Percentiles rank a stretch among this genome's conserved stretches.
Conservation (phyloP, 2,888 invertebrate species). For the Papilio protenor region DNA sequence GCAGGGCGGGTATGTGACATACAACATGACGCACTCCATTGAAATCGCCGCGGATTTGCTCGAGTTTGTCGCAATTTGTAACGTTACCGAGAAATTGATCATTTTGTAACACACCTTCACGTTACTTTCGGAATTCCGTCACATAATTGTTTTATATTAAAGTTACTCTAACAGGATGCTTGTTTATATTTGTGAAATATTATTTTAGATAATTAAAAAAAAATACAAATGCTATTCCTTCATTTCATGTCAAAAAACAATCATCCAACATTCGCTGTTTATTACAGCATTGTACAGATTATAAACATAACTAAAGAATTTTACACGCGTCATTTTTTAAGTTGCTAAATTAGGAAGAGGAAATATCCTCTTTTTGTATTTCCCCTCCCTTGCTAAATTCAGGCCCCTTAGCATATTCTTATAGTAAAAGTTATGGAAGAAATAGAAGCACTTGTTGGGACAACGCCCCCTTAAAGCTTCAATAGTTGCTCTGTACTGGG, state of each 20-base stretch:
- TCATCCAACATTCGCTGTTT: too few species aligned
- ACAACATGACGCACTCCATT: conserved; percentile 46
- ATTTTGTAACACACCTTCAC: conserved; percentile 23
- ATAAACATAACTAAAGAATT: too few species aligned
- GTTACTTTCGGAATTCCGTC: conserved; percentile 14
- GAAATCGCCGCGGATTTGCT: conserved; percentile 42
- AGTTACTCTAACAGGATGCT: neutral
- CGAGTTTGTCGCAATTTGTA: conserved; percentile 36
- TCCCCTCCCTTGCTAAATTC: neutral
- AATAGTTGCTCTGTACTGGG: neutral
- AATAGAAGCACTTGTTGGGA: neutral
- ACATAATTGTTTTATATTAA: neutral
- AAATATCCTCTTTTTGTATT: neutral
- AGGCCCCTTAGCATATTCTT: neutral
- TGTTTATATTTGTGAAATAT: too few species aligned
- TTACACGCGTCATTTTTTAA: too few species aligned
- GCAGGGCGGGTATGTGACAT: conserved; percentile 48
- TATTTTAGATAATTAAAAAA: too few species aligned
- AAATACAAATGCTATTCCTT: too few species aligned
- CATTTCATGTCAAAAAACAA: too few species aligned
- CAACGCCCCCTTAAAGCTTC: neutral
- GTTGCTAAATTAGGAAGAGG: too few species aligned
- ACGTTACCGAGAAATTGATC: conserved; percentile 12
- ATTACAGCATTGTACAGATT: too few species aligned
- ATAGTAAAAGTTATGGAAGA: neutral